Evolutionary conservation across 1,140 invertebrate genomes (phyloP).

Genomic region (Macrobrachium rosenbergii): DNA sequence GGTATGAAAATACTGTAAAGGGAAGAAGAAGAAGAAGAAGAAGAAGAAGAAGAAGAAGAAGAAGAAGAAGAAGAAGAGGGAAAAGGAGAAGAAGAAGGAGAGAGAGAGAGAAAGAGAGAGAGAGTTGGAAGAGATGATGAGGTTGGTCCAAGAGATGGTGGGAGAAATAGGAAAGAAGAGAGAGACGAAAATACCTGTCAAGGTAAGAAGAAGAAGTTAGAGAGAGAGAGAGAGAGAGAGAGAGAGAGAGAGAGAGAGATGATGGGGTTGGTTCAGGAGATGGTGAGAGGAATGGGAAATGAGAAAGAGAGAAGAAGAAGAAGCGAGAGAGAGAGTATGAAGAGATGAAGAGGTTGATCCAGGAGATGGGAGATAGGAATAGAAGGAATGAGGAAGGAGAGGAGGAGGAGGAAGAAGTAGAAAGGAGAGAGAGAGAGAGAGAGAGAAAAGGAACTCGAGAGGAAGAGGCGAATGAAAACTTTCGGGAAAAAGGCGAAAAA

Average conservation of each 20-base stretch:
- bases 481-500: constrained; percentile 20
- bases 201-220: background rate
- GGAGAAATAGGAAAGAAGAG: background rate
- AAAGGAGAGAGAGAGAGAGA: too few species aligned
- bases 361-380: too few species aligned
- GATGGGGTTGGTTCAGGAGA: too few species aligned
- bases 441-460: background rate
- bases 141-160: background rate
- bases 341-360: too few species aligned
- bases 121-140: background rate
- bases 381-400: too few species aligned
- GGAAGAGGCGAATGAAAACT: background rate
- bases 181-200: background rate
- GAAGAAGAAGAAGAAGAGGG: background rate
- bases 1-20: too few species aligned
- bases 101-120: background rate
- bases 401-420: background rate
- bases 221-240: background rate
- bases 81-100: background rate
- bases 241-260: too few species aligned
- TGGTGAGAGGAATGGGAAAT: too few species aligned
- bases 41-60: background rate
- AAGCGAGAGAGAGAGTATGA: too few species aligned
- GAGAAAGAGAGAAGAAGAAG: too few species aligned
- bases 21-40: too few species aligned